phyloP scores from a whole-genome alignment of 2,797 vertebrate species.

The Molossus molossus region DNA sequence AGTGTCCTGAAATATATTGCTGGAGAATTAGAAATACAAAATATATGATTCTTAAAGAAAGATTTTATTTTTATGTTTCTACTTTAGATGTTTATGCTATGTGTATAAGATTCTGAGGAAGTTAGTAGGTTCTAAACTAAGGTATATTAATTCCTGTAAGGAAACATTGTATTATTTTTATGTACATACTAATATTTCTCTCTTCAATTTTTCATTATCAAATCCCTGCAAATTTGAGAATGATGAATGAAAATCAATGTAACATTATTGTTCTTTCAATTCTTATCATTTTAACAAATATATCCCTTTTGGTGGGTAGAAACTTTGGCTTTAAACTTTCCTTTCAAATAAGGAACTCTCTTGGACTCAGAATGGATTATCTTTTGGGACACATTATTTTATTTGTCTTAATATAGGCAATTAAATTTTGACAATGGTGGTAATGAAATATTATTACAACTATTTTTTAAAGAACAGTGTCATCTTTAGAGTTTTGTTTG shows the following conservation, averaged over 20 bases:
- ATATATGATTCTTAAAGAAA: not conserved
- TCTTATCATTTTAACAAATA: slow-evolving; percentile 11
- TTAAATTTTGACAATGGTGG: not conserved
- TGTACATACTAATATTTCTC: not conserved
- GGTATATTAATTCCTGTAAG: not conserved
- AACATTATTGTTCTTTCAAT: not conserved
- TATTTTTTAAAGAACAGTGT: not conserved
- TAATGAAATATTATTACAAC: not conserved
- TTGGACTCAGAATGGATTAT: not conserved
- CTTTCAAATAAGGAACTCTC: not conserved
- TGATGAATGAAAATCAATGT: not conserved
- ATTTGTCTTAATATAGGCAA: not conserved
- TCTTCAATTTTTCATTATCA: not conserved
- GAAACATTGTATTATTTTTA: slow-evolving; percentile 14
- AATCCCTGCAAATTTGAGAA: not conserved
- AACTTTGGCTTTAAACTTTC: slow-evolving; percentile 34
- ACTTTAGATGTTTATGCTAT: not conserved
- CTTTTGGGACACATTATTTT: not conserved
- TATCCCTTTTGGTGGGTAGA: not conserved
- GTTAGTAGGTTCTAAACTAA: not conserved
- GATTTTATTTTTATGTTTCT: slow-evolving; percentile 19
- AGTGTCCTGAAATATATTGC: not conserved
- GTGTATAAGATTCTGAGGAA: not conserved
- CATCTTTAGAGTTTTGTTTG: not conserved
- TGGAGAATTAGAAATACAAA: slow-evolving; percentile 12